Conservation (phyloP, 1,140 invertebrate species). For the Zaprionus taronus region DNA sequence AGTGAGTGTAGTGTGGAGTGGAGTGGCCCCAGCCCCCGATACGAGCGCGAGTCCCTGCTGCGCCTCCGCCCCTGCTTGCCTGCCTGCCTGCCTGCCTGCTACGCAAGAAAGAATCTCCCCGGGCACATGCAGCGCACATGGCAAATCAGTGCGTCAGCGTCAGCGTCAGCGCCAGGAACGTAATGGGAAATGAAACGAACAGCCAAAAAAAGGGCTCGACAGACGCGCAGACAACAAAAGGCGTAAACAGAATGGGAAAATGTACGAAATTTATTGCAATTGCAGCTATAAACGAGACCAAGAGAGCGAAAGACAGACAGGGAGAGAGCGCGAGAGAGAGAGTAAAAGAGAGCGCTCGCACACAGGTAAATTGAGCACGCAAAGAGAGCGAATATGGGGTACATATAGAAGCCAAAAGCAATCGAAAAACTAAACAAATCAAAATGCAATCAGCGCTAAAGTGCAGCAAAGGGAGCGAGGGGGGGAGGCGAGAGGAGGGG, state of each 20-base stretch:
- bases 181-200: slow-evolving; percentile 47
- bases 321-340: background rate
- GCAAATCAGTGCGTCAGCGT: slow-evolving; percentile 19
- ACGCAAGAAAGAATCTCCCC: slow-evolving; percentile 27
- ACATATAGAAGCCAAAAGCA: background rate
- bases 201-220: slow-evolving; percentile 37
- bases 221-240: slow-evolving; percentile 49
- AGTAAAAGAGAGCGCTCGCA: background rate
- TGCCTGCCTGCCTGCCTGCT: background rate
- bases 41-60: background rate
- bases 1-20: slow-evolving; percentile 48
- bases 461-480: slow-evolving; percentile 12
- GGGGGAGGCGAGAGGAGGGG: background rate
- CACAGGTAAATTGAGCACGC: slow-evolving; percentile 44
- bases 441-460: slow-evolving; percentile 50
- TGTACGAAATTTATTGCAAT: slow-evolving; percentile 48
- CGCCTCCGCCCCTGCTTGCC: background rate
- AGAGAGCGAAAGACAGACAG: background rate
- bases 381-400: slow-evolving; percentile 16
- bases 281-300: slow-evolving; percentile 28
- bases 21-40: slow-evolving; percentile 2
- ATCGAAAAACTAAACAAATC: slow-evolving; percentile 41
- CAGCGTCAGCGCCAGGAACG: slow-evolving; percentile 39
- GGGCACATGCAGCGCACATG: slow-evolving; percentile 78
- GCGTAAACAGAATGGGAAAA: slow-evolving; percentile 51